Conservation (phyloP, 2,797 vertebrate genomes). For the Sitta carolinensis region DNA sequence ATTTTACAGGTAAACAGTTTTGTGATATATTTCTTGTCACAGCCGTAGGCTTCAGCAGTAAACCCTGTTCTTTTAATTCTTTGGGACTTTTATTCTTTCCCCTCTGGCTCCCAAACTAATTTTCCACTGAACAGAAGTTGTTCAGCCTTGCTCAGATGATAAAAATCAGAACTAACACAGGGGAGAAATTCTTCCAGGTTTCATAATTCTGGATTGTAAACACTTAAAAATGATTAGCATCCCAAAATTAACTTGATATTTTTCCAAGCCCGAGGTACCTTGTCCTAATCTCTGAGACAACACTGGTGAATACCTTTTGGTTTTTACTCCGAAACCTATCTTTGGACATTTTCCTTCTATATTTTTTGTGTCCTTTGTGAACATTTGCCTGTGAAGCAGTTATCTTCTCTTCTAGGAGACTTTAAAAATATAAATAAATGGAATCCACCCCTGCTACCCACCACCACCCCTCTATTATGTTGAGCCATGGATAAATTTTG, state of each 20-base stretch:
- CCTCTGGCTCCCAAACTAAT: neutral
- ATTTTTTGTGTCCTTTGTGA: neutral
- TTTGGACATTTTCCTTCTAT: neutral
- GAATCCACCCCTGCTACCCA: neutral
- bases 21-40: neutral
- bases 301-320: neutral
- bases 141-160: neutral
- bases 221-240: neutral
- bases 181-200: neutral
- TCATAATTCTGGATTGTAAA: neutral
- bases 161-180: neutral
- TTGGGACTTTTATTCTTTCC: neutral
- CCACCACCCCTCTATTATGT: fast-evolving
- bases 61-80: neutral
- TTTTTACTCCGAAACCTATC: neutral
- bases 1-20: slow-evolving; percentile 5
- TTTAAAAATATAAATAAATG: neutral
- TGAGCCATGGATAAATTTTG: neutral
- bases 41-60: neutral
- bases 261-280: neutral
- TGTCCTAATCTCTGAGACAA: neutral
- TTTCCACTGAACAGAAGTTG: neutral
- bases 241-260: neutral
- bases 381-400: neutral
- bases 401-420: neutral